Percentiles rank a stretch among this genome's conserved stretches.
These are phyloP conservation scores for Lochmaea crataegi DNA, from an alignment of 2,888 invertebrate genomes.

Conservation along the genomic window DNA sequence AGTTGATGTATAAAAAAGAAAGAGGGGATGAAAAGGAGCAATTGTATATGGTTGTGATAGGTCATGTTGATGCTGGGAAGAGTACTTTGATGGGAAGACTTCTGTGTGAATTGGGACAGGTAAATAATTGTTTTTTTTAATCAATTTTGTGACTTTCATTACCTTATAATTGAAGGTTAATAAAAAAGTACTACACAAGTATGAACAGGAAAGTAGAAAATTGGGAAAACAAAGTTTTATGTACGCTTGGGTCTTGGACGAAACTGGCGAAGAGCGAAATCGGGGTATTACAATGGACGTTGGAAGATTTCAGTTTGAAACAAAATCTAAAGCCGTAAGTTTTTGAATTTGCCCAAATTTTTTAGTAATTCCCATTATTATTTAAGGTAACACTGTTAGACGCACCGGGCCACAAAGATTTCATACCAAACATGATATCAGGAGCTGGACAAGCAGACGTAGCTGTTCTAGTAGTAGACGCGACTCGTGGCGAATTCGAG, in stretches of 20 bases:
- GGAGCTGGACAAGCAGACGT: slow-evolving; percentile 99
- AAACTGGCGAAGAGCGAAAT: slow-evolving; percentile 96
- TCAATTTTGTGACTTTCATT: neutral
- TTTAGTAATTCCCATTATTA: too few species aligned
- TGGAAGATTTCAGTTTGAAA: slow-evolving; percentile 92
- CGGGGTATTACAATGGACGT: slow-evolving; percentile 99
- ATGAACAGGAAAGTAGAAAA: slow-evolving; percentile 97
- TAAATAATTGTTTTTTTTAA: slow-evolving; percentile 41
- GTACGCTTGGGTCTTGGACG: slow-evolving; percentile 99
- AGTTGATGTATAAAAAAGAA: slow-evolving; percentile 76
- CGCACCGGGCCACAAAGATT: slow-evolving; percentile 99
- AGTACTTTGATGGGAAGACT: slow-evolving; percentile 97
- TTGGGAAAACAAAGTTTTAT: slow-evolving; percentile 97
- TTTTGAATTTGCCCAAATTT: neutral
- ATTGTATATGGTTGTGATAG: slow-evolving; percentile 92
- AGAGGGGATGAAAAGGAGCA: slow-evolving; percentile 86
- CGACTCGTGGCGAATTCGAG: slow-evolving; percentile 97
- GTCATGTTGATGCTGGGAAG: slow-evolving; percentile 98
- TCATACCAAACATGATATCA: slow-evolving; percentile 99
- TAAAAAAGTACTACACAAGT: slow-evolving; percentile 92
- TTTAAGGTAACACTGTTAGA: slow-evolving; percentile 83
- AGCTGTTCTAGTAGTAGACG: slow-evolving; percentile 95
- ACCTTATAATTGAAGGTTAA: slow-evolving; percentile 67
- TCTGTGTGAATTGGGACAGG: slow-evolving; percentile 86
- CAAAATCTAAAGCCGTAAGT: slow-evolving; percentile 74